Conservation (phyloP, 2,113 vertebrate species). For the Salvelinus namaycush region DNA sequence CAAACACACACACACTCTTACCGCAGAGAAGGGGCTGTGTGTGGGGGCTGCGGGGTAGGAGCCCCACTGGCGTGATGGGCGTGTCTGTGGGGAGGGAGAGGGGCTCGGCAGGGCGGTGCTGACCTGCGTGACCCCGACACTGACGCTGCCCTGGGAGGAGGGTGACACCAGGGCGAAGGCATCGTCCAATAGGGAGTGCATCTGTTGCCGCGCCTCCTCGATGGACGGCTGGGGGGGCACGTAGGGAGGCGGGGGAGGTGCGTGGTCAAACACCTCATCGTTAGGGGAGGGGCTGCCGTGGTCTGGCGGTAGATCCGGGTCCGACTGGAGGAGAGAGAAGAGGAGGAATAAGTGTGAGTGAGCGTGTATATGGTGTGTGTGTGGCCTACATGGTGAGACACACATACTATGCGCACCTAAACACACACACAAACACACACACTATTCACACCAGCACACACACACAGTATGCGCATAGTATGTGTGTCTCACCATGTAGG, state of each 20-base stretch:
- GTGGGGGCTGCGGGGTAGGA: slow-evolving; percentile 73
- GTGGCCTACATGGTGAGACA: slow-evolving; percentile 70
- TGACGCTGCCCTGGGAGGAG: slow-evolving; percentile 78
- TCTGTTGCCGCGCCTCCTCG: slow-evolving; percentile 95
- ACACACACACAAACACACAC: too few species aligned
- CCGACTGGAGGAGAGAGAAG: slow-evolving; percentile 75
- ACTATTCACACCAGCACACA: too few species aligned
- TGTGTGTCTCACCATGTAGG: slow-evolving; percentile 85
- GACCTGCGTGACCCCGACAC: slow-evolving; percentile 57
- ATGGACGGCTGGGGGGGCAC: slow-evolving; percentile 91
- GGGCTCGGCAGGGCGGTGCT: slow-evolving; percentile 67
- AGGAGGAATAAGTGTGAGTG: not conserved
- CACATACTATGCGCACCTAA: not conserved
- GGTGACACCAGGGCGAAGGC: slow-evolving; percentile 96
- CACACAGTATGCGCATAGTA: not conserved
- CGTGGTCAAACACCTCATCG: slow-evolving; percentile 78
- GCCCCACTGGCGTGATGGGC: slow-evolving; percentile 73
- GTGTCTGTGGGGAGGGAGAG: slow-evolving; percentile 69
- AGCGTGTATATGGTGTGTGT: not conserved
- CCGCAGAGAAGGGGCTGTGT: slow-evolving; percentile 68
- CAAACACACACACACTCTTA: slow-evolving; percentile 59
- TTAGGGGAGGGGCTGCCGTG: slow-evolving; percentile 80
- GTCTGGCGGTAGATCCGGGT: slow-evolving; percentile 88
- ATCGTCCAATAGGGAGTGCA: slow-evolving; percentile 95
- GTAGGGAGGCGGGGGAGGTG: slow-evolving; percentile 80